These are phyloP conservation scores for Hypselothyrea guttata DNA, from an alignment of 2,888 invertebrate genomes.

Conservation along the genomic window DNA sequence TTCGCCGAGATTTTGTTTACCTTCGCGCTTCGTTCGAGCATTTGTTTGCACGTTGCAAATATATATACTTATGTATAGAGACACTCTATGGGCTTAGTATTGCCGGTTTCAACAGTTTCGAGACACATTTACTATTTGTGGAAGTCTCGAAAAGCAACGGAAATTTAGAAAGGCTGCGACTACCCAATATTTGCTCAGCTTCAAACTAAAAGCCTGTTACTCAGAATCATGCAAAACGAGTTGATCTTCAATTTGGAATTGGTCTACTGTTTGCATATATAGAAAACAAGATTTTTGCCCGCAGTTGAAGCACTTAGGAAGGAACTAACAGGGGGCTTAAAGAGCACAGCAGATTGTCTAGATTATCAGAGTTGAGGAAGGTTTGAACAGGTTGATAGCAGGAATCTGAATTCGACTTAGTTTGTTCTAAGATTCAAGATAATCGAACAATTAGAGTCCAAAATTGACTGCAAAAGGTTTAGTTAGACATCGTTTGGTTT, in stretches of 20 bases:
- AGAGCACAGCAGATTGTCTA: too few relatives aligned
- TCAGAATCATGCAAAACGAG: slow-evolving; percentile 30
- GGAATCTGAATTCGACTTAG: too few relatives aligned
- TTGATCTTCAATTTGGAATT: slow-evolving; percentile 8
- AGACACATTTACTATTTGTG: slow-evolving; percentile 36
- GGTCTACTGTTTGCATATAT: neutral
- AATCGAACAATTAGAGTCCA: too few relatives aligned
- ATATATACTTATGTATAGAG: slow-evolving; percentile 6
- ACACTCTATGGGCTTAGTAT: neutral
- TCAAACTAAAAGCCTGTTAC: slow-evolving; percentile 23
- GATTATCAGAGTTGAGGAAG: too few relatives aligned
- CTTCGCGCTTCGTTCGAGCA: slow-evolving; percentile 30
- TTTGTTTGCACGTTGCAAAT: slow-evolving; percentile 42
- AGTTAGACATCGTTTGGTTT: too few relatives aligned
- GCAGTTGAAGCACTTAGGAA: too few relatives aligned
- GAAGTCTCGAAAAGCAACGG: slow-evolving; percentile 41
- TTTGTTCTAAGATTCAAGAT: too few relatives aligned
- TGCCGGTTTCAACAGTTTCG: slow-evolving; percentile 44
- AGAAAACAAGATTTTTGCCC: too few relatives aligned
- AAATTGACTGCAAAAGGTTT: too few relatives aligned
- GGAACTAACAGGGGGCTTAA: too few relatives aligned
- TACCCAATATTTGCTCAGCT: neutral
- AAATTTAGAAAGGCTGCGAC: slow-evolving; percentile 52
- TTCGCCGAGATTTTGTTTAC: slow-evolving; percentile 16
- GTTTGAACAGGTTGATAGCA: too few relatives aligned